These are phyloP conservation scores for Oreamnos americanus DNA, from an alignment of 2,113 vertebrate species.

Conservation along the genomic window DNA sequence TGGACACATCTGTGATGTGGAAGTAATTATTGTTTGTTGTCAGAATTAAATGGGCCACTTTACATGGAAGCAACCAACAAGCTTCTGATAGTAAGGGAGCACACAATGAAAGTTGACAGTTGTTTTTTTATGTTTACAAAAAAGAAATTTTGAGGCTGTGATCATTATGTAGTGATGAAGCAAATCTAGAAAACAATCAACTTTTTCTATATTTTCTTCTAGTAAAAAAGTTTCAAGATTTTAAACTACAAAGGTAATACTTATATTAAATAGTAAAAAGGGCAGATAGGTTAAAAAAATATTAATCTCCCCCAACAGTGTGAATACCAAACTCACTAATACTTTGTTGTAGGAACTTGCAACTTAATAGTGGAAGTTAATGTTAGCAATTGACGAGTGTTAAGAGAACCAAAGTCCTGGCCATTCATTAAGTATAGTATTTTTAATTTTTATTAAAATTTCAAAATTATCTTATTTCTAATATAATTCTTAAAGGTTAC, in stretches of 20 bases:
- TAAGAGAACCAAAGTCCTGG: background rate
- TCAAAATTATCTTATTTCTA: background rate
- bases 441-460: background rate
- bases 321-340: background rate
- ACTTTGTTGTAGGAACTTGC: background rate
- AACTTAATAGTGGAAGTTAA: background rate
- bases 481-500: background rate
- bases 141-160: background rate
- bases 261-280: background rate
- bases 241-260: background rate
- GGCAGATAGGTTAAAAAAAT: background rate
- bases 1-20: background rate
- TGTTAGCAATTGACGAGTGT: background rate
- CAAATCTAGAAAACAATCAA: background rate
- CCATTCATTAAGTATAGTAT: background rate
- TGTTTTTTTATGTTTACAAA: background rate
- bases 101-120: background rate
- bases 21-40: background rate
- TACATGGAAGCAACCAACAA: background rate
- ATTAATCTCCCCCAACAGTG: background rate
- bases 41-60: background rate
- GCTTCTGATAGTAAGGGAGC: background rate
- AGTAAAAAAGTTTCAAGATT: background rate
- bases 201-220: background rate
- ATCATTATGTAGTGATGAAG: background rate